A percentile compares a stretch with the other conserved stretches of the same genome.
Evolutionary conservation across 23 tunicate species (phyloP).

Genomic region (Pegea sp.): DNA sequence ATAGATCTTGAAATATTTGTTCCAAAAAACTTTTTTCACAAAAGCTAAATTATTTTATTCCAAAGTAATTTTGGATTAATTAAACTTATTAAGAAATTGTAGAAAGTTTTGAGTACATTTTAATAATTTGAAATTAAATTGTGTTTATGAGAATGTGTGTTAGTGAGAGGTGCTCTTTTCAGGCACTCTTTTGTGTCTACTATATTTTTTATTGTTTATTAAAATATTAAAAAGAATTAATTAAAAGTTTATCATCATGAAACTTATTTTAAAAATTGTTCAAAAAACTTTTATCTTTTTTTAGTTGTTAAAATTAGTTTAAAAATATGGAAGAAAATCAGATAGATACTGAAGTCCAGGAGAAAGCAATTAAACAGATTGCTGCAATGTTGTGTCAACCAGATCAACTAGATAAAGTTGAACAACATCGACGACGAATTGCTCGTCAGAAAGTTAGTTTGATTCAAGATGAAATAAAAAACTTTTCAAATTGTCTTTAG

Average conservation of each 20-base stretch:
- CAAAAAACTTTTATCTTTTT: neutral
- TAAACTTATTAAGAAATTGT: too few species aligned
- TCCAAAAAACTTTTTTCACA: too few species aligned
- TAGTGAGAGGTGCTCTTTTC: too few species aligned
- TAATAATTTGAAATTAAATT: too few species aligned
- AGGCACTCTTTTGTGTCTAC: too few species aligned
- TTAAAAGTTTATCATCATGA: neutral
- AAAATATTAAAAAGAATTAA: neutral
- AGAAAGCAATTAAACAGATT: slow-evolving; percentile 69
- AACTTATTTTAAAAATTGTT: neutral
- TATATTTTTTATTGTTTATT: neutral
- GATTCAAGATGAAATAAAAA: too few species aligned
- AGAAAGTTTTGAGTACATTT: too few species aligned
- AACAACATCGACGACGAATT: slow-evolving; percentile 64
- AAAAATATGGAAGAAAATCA: too few species aligned
- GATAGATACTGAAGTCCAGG: slow-evolving; percentile 63
- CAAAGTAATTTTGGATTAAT: too few species aligned
- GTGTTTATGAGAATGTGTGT: too few species aligned
- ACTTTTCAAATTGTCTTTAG: slow-evolving; percentile 5
- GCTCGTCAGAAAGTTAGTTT: slow-evolving; percentile 54
- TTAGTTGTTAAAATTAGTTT: neutral
- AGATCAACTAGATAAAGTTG: slow-evolving; percentile 95
- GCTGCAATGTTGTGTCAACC: slow-evolving; percentile 68
- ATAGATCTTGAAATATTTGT: too few species aligned
- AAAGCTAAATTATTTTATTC: too few species aligned